Conservation (phyloP, 1,140 invertebrate species). For the Adoxophyes honmai region DNA sequence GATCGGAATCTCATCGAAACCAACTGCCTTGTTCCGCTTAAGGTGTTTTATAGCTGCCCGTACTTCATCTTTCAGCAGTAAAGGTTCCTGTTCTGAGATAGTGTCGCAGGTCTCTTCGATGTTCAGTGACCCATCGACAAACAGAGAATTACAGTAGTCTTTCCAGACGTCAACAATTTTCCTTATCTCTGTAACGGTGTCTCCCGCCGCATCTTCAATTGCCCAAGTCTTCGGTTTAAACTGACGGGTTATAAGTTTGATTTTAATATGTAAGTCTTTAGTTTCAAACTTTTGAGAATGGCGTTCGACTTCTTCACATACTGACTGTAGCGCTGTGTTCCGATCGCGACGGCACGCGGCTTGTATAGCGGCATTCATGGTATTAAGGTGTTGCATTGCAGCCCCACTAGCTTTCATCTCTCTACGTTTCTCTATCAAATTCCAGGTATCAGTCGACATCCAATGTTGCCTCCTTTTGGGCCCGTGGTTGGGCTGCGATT, state of each 20-base stretch:
- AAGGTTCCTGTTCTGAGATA: no score
- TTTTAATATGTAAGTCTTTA: background rate
- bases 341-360: background rate
- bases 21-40: no score
- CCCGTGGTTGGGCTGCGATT: background rate
- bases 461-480: background rate
- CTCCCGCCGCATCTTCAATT: background rate
- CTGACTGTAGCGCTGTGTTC: background rate
- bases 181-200: background rate
- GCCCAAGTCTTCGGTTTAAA: background rate
- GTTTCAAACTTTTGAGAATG: background rate
- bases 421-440: background rate
- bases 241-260: background rate
- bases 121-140: no score
- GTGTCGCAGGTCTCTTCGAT: no score
- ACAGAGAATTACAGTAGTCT: no score
- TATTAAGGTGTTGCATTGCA: background rate
- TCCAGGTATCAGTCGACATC: background rate
- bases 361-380: background rate
- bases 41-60: no score
- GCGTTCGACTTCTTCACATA: background rate
- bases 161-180: background rate
- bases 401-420: background rate
- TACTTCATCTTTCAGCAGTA: no score
- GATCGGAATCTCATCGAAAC: no score